Percentiles rank a stretch among this genome's conserved stretches.
These are phyloP conservation scores for Apteryx owenii DNA, from an alignment of 2,113 vertebrate species.

Conservation along the genomic window DNA sequence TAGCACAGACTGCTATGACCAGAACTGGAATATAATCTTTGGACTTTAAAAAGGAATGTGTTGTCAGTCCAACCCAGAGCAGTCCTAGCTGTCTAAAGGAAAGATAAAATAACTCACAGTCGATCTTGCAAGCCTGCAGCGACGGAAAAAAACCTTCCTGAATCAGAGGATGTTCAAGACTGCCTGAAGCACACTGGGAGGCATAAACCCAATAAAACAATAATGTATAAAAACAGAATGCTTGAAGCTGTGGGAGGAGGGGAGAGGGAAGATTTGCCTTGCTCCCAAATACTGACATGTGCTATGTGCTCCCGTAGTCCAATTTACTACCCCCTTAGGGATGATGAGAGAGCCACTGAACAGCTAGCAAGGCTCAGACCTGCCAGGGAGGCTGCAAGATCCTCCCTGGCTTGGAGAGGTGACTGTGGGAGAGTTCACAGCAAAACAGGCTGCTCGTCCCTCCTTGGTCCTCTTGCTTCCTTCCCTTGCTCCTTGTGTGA, in stretches of 20 bases:
- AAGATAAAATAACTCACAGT: not conserved
- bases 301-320: not conserved
- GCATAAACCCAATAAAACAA: conserved; percentile 11
- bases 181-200: conserved; percentile 18
- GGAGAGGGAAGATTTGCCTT: not conserved
- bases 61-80: not conserved
- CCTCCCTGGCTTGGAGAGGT: not conserved
- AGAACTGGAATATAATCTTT: not conserved
- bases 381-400: not conserved
- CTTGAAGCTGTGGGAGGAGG: not conserved
- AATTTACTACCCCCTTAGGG: not conserved
- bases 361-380: not conserved
- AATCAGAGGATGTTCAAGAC: conserved; percentile 11
- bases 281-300: not conserved
- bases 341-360: not conserved
- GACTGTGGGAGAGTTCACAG: not conserved
- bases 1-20: not conserved
- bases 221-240: not conserved
- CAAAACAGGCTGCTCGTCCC: not conserved
- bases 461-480: not conserved
- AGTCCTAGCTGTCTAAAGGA: not conserved
- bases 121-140: conserved; percentile 25
- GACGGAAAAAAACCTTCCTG: not conserved
- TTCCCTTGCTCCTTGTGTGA: not conserved
- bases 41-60: not conserved